A percentile compares a stretch with the other conserved stretches of the same genome.
Conservation (phyloP, 2,113 vertebrate species). For the Charina bottae region DNA sequence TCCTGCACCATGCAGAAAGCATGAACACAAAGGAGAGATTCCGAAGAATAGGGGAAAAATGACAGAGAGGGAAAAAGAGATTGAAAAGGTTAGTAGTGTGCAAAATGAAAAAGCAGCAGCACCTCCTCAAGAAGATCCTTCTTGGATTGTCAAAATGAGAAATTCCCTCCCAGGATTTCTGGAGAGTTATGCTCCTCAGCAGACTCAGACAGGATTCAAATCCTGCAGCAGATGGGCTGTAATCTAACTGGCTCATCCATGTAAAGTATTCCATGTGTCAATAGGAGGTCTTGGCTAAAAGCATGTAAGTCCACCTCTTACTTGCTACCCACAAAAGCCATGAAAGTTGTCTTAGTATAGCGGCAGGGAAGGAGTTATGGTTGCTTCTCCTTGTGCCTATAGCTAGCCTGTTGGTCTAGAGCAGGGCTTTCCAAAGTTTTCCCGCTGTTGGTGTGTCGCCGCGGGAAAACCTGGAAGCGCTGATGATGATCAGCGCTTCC, state of each 20-base stretch:
- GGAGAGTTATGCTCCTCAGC: background rate
- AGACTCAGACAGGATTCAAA: background rate
- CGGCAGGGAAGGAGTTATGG: background rate
- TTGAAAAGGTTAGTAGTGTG: conserved; percentile 62
- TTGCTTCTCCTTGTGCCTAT: background rate
- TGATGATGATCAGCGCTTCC: too few species aligned
- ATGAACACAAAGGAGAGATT: conserved; percentile 51
- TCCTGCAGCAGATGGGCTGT: background rate
- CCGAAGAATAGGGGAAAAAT: conserved; percentile 44
- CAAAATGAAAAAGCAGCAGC: conserved; percentile 37
- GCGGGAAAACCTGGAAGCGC: too few species aligned
- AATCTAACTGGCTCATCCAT: background rate
- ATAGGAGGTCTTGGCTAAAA: background rate
- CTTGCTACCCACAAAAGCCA: background rate
- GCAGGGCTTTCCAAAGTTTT: too few species aligned
- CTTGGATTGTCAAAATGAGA: background rate
- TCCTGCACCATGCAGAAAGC: conserved; percentile 68
- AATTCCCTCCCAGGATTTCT: background rate
- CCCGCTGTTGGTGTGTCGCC: too few species aligned
- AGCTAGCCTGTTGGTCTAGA: background rate
- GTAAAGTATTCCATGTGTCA: background rate
- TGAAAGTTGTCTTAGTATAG: background rate
- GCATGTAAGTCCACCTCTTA: background rate
- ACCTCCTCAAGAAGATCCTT: conserved; percentile 64
- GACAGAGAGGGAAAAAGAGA: conserved; percentile 56